Conservation (phyloP, 2,888 invertebrate species). For the Lycophotia porphyrea region DNA sequence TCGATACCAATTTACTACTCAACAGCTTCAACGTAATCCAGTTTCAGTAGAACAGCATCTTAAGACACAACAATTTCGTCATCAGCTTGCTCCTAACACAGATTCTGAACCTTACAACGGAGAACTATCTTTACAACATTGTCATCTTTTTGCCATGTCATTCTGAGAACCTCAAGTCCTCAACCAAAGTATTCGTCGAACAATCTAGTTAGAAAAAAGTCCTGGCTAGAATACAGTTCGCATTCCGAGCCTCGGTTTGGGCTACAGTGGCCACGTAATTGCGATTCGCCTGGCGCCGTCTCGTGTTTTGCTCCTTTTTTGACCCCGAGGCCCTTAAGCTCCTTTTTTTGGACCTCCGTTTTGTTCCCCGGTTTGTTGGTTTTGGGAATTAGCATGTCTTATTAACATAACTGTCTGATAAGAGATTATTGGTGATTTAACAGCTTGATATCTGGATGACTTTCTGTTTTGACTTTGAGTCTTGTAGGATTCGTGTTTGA, state of each 20-base stretch:
- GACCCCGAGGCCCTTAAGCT: conserved; percentile 67
- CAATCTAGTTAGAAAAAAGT: conserved; percentile 78
- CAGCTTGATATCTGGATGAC: conserved; percentile 69
- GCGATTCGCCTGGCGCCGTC: conserved; percentile 88
- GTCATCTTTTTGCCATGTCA: conserved; percentile 57
- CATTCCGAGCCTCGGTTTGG: conserved; percentile 69
- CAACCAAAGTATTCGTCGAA: conserved; percentile 70
- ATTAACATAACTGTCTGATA: conserved; percentile 89
- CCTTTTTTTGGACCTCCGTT: conserved; percentile 83
- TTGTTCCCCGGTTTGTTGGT: conserved; percentile 86
- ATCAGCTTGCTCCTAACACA: background rate
- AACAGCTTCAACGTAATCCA: background rate
- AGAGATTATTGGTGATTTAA: conserved; percentile 88
- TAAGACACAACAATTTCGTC: background rate
- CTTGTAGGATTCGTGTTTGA: conserved; percentile 5
- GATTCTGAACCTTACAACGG: conserved; percentile 31
- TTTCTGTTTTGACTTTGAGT: conserved; percentile 19
- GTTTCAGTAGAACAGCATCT: background rate
- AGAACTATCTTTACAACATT: conserved; percentile 56
- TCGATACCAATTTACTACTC: background rate
- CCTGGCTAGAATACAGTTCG: conserved; percentile 75
- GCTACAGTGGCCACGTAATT: conserved; percentile 83
- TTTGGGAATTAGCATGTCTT: conserved; percentile 90
- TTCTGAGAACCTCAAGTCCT: conserved; percentile 69
- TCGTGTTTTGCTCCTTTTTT: conserved; percentile 84